Evolutionary conservation across 1,140 invertebrate species (phyloP), one percentile per base, ranked within the genome.

Genomic region (Drosophila pallidifrons): DNA sequence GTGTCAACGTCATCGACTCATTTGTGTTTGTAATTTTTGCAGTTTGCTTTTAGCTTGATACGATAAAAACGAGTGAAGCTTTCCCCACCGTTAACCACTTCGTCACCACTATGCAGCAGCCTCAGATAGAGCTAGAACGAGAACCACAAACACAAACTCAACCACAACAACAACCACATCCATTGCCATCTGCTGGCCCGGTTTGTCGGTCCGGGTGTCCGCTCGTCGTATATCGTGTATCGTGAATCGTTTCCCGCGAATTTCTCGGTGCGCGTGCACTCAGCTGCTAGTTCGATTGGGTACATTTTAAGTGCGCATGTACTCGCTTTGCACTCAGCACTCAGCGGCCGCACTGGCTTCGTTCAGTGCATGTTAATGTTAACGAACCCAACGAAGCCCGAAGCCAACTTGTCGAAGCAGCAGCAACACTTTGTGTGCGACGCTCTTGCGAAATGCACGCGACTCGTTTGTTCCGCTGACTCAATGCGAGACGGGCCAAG

Each of bases 291-390:
- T 20, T 30, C 15, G 66, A 13, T 63, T 78, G 83, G 63, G 83
- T 88, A 89, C 83, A 83, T 89, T 83, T 69, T 61, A 11, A 68
- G 83, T 88, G 80, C 83, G 77, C 83, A 72, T 87, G 83, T 49
- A 87, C 83, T 63, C 70, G 41, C 25, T 11, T 35, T 75, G 78
- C 65, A 80, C 78, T 57, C 16, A 74, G 32, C 54, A 43, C 20
- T 25, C 20, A 25, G 11, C 41, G 11, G 41, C 46, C 35, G 49
- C 11, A 5, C 2, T 51, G 51, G 58, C 52, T 55, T 67, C 45
- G 66, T 75, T 66, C 59, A 47, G 7, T 49, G 59, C 43, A 47
- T 28, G 74, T 59, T 76, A 57, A 86, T 81, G 82, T 76, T 69
- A 88, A 88, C 82, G 82, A 87, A 83, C 82, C 28, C 65, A 52